Conservation (phyloP, 2,888 invertebrate species). For the Didymodactylos carnosus region DNA sequence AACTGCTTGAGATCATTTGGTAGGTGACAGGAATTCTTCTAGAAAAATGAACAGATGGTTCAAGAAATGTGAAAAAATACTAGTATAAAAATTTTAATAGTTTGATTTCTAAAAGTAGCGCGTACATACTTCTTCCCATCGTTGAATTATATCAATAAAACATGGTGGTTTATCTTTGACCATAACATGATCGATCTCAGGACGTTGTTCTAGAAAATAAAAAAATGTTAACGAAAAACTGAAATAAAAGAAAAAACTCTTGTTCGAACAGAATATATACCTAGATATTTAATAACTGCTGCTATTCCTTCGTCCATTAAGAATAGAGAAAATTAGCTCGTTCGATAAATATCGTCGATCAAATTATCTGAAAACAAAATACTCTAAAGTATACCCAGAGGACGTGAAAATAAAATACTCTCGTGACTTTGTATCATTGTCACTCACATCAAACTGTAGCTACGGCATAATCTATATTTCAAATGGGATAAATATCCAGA, state of each 20-base stretch:
- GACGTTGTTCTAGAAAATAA: background rate
- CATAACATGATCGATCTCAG: conserved; percentile 3
- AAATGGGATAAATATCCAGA: too few species aligned
- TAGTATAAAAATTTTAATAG: background rate
- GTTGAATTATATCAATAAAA: background rate
- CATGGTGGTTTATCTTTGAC: background rate
- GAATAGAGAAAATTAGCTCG: too few species aligned
- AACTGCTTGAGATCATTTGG: conserved; percentile 31
- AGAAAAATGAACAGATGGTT: background rate
- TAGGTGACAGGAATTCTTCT: conserved; percentile 26
- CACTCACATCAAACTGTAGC: too few species aligned
- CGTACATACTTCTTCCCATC: conserved; percentile 8
- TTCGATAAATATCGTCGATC: too few species aligned
- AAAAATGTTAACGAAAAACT: background rate
- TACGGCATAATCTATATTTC: too few species aligned
- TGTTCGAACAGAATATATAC: background rate
- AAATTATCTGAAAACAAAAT: too few species aligned
- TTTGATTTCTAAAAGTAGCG: background rate
- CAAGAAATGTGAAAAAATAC: background rate
- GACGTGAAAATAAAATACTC: too few species aligned
- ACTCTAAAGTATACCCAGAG: too few species aligned
- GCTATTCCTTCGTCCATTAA: conserved; percentile 2
- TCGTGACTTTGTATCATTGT: too few species aligned
- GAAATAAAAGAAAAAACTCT: background rate
- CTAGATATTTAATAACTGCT: conserved; percentile 3